A percentile compares a stretch with the other conserved stretches of the same genome.
Conservation (phyloP, 2,797 vertebrate genomes). For the Parotocinclus haroldoi region DNA sequence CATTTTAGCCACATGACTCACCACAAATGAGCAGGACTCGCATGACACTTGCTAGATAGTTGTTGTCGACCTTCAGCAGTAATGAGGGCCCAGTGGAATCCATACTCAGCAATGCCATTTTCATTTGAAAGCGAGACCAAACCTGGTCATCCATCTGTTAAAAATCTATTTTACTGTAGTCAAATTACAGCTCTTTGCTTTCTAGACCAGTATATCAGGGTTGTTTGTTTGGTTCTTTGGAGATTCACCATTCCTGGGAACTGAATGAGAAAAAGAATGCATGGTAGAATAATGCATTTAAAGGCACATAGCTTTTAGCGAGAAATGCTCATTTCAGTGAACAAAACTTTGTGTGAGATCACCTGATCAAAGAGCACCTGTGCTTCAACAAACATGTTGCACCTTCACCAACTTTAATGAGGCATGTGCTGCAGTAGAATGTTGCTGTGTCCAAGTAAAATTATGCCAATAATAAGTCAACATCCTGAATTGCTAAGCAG, state of each 20-base stretch:
- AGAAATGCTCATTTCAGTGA: too few species aligned
- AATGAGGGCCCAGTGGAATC: constrained; percentile 35
- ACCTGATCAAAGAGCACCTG: too few species aligned
- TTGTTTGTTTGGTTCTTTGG: not conserved
- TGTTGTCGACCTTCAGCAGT: constrained; percentile 34
- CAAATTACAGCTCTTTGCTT: not conserved
- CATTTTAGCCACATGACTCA: constrained; percentile 43
- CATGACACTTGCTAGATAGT: constrained; percentile 20
- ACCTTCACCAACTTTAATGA: too few species aligned
- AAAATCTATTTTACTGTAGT: constrained; percentile 21
- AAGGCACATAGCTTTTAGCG: too few species aligned
- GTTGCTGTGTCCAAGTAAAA: too few species aligned
- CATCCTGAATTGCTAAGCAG: too few species aligned
- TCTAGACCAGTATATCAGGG: constrained; percentile 1
- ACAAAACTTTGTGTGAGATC: too few species aligned
- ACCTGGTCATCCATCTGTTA: constrained; percentile 6
- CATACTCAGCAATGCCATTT: constrained; percentile 13
- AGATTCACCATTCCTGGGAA: too few species aligned
- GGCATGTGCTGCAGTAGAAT: too few species aligned
- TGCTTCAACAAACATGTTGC: too few species aligned
- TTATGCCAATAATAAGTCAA: too few species aligned
- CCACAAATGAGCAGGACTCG: constrained; percentile 38
- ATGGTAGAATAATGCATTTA: not conserved
- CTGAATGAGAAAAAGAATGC: not conserved
- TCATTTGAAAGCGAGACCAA: constrained; percentile 25